Conservation (phyloP, 53 echinoderm and acorn worm species). For the Hippasteria phrygiana region DNA sequence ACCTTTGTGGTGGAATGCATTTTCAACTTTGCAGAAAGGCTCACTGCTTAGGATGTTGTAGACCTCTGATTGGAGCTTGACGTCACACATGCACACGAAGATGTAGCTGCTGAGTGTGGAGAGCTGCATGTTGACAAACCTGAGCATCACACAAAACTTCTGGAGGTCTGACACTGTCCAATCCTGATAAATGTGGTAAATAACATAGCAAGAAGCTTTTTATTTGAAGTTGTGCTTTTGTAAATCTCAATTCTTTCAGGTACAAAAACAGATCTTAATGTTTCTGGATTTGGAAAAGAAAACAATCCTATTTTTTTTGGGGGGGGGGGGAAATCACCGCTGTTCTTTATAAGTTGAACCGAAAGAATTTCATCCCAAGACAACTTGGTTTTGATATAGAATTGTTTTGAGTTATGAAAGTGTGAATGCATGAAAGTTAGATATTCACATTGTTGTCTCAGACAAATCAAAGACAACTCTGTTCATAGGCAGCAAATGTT, state of each 20-base stretch:
- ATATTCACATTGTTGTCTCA: too few relatives aligned
- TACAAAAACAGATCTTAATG: too few relatives aligned
- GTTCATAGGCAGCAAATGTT: too few relatives aligned
- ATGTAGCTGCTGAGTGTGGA: conserved; percentile 12
- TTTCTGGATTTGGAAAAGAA: too few relatives aligned
- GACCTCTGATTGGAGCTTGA: not conserved
- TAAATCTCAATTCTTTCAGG: not conserved
- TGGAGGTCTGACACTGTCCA: conserved; percentile 14
- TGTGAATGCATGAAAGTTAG: too few relatives aligned
- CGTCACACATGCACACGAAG: not conserved
- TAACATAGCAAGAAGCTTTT: not conserved
- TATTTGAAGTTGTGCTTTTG: not conserved
- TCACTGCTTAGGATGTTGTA: not conserved
- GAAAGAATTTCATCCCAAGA: too few relatives aligned
- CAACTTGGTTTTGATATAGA: too few relatives aligned
- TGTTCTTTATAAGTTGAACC: too few relatives aligned
- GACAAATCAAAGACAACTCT: too few relatives aligned
- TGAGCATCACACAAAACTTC: conserved; percentile 21
- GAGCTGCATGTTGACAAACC: conserved; percentile 15
- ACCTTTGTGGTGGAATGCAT: conserved; percentile 10
- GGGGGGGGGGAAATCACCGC: too few relatives aligned
- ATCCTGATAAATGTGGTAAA: not conserved
- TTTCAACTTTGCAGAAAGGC: conserved; percentile 16
- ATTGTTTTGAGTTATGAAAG: too few relatives aligned
- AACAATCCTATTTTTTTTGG: too few relatives aligned